phyloP scores from a whole-genome alignment of 1,140 invertebrate species.

The Nomia melanderi region DNA sequence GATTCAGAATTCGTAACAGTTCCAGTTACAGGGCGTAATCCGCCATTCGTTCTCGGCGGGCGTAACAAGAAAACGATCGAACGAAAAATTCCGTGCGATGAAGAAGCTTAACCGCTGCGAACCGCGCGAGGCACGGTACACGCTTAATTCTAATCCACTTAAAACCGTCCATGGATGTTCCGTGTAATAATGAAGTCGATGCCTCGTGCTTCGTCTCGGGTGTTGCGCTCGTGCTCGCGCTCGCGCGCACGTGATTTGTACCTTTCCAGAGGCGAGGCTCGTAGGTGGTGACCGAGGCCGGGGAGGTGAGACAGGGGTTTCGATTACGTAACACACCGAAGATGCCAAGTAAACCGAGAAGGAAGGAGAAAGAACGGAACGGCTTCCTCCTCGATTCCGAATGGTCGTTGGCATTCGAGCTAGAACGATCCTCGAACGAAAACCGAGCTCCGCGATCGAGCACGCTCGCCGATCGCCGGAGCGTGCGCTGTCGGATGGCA shows the following conservation, averaged over 20 bases:
- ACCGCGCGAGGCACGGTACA: no score
- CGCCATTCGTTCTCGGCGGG: no score
- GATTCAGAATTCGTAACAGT: no score
- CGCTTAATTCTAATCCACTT: not conserved
- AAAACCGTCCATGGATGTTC: not conserved
- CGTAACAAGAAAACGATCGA: no score
- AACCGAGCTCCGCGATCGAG: constrained; percentile 15
- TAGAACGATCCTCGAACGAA: constrained; percentile 41
- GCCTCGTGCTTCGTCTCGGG: not conserved
- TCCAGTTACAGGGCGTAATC: no score
- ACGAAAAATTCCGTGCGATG: no score
- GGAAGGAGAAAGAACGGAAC: constrained; percentile 31
- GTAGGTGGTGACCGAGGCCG: constrained; percentile 47
- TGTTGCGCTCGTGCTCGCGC: not conserved
- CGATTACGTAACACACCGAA: constrained; percentile 59
- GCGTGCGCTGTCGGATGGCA: not conserved
- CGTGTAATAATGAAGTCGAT: not conserved
- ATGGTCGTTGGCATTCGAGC: constrained; percentile 49
- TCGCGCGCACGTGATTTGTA: constrained; percentile 17
- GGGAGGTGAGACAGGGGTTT: constrained; percentile 14
- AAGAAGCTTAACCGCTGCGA: no score
- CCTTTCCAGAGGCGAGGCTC: constrained; percentile 37
- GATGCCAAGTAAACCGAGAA: constrained; percentile 34
- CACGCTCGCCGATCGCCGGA: constrained; percentile 18
- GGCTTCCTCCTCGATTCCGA: constrained; percentile 43